Percentiles rank a stretch among this genome's conserved stretches.
phyloP scores from a whole-genome alignment of 2,888 invertebrate genomes.

The Orthosia cruda region DNA sequence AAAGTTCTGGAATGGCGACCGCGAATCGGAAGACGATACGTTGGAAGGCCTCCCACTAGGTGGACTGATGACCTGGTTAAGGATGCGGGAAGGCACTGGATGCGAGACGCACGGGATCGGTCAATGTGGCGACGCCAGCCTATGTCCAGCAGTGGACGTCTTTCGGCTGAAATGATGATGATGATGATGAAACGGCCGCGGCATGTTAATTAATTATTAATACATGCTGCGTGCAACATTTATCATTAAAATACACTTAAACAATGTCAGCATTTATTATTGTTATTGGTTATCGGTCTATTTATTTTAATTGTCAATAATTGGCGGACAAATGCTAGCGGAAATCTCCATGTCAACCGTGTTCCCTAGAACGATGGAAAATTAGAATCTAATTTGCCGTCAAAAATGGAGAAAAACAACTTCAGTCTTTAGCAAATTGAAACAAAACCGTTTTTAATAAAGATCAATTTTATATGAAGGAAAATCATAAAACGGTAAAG shows the following conservation, averaged over 20 bases:
- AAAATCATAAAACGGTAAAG: neutral
- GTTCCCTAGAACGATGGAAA: neutral
- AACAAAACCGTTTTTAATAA: slow-evolving; percentile 9
- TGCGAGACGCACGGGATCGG: too few relatives aligned
- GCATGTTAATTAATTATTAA: slow-evolving; percentile 40
- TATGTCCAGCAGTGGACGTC: too few relatives aligned
- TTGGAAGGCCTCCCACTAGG: too few relatives aligned
- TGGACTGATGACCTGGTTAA: too few relatives aligned
- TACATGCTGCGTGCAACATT: too few relatives aligned
- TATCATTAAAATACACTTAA: slow-evolving; percentile 44
- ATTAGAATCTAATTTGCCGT: neutral
- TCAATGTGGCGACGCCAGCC: too few relatives aligned
- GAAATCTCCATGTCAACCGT: slow-evolving; percentile 2
- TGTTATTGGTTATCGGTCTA: slow-evolving; percentile 14
- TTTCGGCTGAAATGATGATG: too few relatives aligned
- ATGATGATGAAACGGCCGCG: slow-evolving; percentile 3
- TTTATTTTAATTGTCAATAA: slow-evolving; percentile 33
- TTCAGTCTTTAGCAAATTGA: neutral
- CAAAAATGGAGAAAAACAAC: neutral
- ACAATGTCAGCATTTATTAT: slow-evolving; percentile 13
- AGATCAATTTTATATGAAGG: neutral
- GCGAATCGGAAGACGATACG: too few relatives aligned
- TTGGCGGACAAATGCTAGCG: neutral
- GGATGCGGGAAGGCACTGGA: too few relatives aligned
- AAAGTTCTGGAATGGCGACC: too few relatives aligned